Conservation (phyloP, 2,113 vertebrate species). For the Chamaea fasciata region DNA sequence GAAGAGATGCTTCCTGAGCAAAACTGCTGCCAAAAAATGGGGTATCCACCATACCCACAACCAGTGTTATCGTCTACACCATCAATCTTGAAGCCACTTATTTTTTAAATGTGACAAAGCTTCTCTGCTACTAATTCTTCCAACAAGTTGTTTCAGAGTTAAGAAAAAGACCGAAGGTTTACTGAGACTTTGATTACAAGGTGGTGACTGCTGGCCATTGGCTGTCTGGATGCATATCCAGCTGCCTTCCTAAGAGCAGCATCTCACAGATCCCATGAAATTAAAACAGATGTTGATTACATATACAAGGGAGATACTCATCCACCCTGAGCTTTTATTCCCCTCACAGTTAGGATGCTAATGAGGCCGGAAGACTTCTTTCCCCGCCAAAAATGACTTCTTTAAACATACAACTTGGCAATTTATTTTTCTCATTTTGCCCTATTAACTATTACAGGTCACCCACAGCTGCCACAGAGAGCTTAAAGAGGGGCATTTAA, state of each 20-base stretch:
- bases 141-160: neutral
- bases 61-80: neutral
- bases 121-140: neutral
- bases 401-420: neutral
- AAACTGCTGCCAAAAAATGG: neutral
- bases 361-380: conserved; percentile 28
- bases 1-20: conserved; percentile 28
- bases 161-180: neutral
- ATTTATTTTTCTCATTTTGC: conserved; percentile 17
- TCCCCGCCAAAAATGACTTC: neutral
- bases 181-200: neutral
- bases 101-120: neutral
- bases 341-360: neutral
- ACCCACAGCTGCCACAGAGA: conserved; percentile 8
- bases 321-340: conserved; percentile 4
- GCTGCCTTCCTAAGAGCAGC: neutral
- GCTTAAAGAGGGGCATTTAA: neutral
- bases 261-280: neutral
- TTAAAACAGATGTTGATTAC: neutral
- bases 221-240: neutral
- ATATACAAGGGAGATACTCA: conserved; percentile 8
- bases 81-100: neutral
- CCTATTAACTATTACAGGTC: neutral
- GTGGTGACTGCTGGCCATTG: neutral
- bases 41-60: neutral